Base-by-base conservation (phyloP, 2,888 invertebrate genomes). In the Acleris laterana region DNA sequence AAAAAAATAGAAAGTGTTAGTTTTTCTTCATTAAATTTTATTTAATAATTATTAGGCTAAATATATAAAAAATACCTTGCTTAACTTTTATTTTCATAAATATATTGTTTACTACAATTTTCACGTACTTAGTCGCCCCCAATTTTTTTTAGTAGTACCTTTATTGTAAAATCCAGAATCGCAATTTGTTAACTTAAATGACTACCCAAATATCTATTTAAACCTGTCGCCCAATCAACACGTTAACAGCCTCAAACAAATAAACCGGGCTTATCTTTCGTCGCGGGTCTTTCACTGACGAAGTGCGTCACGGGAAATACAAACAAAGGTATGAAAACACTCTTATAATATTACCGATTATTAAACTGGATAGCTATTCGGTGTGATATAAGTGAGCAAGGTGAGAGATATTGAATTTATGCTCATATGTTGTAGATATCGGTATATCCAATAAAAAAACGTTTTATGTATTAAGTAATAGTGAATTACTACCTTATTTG, bases 261-360 rank as follows among this genome's bases (percentile, higher is more conserved):
- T 7, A 46, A 58, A 48, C 50, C 38, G 38, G 46, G 20, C 46
- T 63, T 58, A 58, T 52, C 51, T 52, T 32, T n/a, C 38, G 38
- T 52, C 52, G 17, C n/a, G 9, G 38, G 32, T 38, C 53, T 59
- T 32, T 51, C 48, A 46, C 25, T 6, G n/a, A 46, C 58, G 19
- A 58, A 59, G 49, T 64, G 64, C 64, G 64, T 64, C 53, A 64
- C 49, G 42, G 25, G 51, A 52, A 58, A 63, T 53, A 64, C 53
- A 64, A 60, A 64, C 64, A 60, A 64, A 60, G 64, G 59, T 64
- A 64, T 28, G 53, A 49, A 64, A 64, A 55, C 53, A 55, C 48
- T 46, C 49, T 20, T 48, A 59, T 17, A 55, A 64, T 60, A 60
- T 64, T 55, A 20, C 38, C 53, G 42, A 42, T 48, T 60, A 42